Conservation (phyloP, 1,140 invertebrate genomes). For the Thaumetopoea pityocampa region DNA sequence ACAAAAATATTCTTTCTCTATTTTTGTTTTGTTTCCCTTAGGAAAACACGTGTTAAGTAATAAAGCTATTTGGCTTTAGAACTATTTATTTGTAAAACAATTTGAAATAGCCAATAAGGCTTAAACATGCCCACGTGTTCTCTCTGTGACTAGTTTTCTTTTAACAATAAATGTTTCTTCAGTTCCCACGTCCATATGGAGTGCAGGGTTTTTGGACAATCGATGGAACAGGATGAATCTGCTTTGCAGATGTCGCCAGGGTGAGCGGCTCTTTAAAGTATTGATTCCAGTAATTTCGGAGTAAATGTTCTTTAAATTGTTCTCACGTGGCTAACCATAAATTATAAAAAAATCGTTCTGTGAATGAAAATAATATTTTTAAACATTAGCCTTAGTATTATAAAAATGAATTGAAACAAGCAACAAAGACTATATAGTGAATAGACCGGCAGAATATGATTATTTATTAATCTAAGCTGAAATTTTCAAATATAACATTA, state of each 20-base stretch:
- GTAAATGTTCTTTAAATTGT: conserved; percentile 16
- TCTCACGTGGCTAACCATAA: conserved; percentile 6
- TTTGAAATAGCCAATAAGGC: conserved; percentile 21
- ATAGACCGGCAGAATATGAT: too few relatives aligned
- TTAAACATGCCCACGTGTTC: conserved; percentile 30
- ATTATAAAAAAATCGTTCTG: conserved; percentile 1
- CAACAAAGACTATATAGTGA: too few relatives aligned
- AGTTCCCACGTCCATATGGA: conserved; percentile 62
- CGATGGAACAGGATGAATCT: conserved; percentile 43
- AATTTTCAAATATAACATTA: too few relatives aligned
- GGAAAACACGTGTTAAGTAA: conserved; percentile 24
- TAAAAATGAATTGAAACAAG: too few relatives aligned
- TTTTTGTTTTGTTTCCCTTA: conserved; percentile 1
- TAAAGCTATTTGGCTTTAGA: conserved; percentile 31
- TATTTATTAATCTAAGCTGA: too few relatives aligned
- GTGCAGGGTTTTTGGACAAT: conserved; percentile 63
- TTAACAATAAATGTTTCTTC: conserved; percentile 36
- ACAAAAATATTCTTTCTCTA: not conserved
- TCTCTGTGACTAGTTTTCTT: conserved; percentile 32
- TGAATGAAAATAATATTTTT: not conserved
- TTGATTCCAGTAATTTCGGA: conserved; percentile 46
- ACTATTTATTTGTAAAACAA: conserved; percentile 34
- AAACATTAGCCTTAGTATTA: not conserved
- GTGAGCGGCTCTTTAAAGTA: conserved; percentile 36
- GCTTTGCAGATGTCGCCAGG: conserved; percentile 55